Conservation (phyloP, 2,888 invertebrate species). For the Pelosia muscerda region DNA sequence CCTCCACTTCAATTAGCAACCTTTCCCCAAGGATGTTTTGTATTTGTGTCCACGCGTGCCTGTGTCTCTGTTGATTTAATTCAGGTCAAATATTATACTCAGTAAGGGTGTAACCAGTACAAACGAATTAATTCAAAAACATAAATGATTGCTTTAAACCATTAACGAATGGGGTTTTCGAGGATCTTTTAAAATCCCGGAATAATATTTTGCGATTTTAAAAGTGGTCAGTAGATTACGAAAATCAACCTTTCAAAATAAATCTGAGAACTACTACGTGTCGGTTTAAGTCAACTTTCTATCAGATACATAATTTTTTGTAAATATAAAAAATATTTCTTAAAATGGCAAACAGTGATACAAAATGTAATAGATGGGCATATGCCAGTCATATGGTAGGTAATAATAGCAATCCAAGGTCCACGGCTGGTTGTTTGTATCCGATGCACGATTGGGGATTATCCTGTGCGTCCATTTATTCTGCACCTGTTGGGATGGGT, state of each 20-base stretch:
- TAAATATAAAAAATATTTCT: too few relatives aligned
- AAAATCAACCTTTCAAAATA: too few relatives aligned
- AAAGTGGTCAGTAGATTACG: too few relatives aligned
- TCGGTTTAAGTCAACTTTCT: too few relatives aligned
- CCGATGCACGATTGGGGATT: constrained; percentile 33
- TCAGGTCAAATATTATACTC: constrained; percentile 17
- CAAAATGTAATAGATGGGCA: background rate
- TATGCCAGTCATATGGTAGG: background rate
- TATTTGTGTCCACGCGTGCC: constrained; percentile 18
- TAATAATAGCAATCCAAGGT: constrained; percentile 8
- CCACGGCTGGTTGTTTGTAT: constrained; percentile 15
- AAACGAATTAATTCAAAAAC: background rate
- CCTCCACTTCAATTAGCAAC: constrained; percentile 41
- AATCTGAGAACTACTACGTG: too few relatives aligned
- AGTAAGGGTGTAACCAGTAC: background rate
- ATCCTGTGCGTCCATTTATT: constrained; percentile 27
- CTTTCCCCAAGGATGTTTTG: constrained; percentile 28
- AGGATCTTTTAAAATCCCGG: too few relatives aligned
- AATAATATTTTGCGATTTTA: too few relatives aligned
- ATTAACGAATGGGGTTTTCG: too few relatives aligned
- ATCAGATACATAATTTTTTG: too few relatives aligned
- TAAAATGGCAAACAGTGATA: background rate
- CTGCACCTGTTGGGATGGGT: constrained; percentile 15
- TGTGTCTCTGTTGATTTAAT: constrained; percentile 15
- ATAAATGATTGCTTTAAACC: too few relatives aligned